These are phyloP conservation scores for Strigamia crassipes DNA, from an alignment of 2,888 invertebrate species.

Conservation along the genomic window DNA sequence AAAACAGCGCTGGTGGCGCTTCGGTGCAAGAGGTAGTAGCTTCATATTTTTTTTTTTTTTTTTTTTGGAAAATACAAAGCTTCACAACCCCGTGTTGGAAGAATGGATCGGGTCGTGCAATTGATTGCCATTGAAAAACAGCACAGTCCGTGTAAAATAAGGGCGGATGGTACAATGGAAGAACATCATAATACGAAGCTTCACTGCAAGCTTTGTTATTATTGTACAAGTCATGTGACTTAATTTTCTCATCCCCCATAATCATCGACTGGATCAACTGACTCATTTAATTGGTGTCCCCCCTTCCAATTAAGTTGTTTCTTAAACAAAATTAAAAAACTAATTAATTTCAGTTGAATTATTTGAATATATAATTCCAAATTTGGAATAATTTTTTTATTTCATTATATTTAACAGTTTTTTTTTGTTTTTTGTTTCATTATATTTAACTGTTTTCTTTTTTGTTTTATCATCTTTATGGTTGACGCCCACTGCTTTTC, in stretches of 20 bases:
- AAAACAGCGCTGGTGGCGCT: conserved; percentile 35
- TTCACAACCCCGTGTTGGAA: not conserved
- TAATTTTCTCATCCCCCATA: conserved; percentile 36
- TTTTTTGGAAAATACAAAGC: not conserved
- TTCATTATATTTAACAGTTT: not conserved
- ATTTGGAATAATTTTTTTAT: not conserved
- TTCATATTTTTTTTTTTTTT: not conserved
- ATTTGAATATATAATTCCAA: too few relatives aligned
- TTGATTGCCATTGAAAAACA: conserved; percentile 25
- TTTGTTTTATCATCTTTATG: not conserved
- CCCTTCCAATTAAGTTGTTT: not conserved
- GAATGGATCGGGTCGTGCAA: conserved; percentile 25
- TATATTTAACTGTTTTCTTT: not conserved
- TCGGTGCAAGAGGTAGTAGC: not conserved
- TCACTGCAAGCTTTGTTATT: conserved; percentile 17
- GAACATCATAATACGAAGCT: not conserved
- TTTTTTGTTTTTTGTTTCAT: not conserved
- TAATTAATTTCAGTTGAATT: too few relatives aligned
- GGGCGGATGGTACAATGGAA: not conserved
- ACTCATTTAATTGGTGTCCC: not conserved
- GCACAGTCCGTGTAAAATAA: conserved; percentile 1
- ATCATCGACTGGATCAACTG: not conserved
- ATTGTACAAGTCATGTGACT: conserved; percentile 1
- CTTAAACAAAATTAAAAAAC: too few relatives aligned
- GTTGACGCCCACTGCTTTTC: not conserved